Percentiles rank a stretch among this genome's conserved stretches.
Conservation (phyloP, 2,113 vertebrate species). For the Elephantulus edwardii region DNA sequence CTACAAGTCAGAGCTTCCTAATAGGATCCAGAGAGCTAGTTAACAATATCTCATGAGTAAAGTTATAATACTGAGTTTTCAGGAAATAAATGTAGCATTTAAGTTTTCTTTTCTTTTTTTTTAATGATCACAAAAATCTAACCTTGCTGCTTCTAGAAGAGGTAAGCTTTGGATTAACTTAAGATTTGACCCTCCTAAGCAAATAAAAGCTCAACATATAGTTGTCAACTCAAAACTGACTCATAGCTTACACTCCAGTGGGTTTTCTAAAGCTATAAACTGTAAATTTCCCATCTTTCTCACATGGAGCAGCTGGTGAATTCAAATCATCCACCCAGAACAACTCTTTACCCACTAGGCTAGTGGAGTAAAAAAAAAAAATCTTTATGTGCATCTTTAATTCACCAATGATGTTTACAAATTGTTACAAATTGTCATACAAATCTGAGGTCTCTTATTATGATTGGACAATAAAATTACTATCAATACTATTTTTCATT, state of each 20-base stretch:
- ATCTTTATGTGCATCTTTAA: too few relatives aligned
- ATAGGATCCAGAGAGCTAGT: constrained; percentile 12
- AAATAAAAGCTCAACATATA: too few relatives aligned
- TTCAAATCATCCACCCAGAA: too few relatives aligned
- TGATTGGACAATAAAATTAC: neutral
- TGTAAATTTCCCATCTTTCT: too few relatives aligned
- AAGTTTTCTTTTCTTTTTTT: neutral
- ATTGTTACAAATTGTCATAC: neutral
- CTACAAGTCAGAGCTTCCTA: too few relatives aligned
- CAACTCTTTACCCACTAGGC: too few relatives aligned
- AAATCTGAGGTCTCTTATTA: constrained; percentile 46
- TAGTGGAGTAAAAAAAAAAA: too few relatives aligned
- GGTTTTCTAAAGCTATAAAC: too few relatives aligned
- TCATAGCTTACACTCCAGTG: too few relatives aligned
- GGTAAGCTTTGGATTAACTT: constrained; percentile 32
- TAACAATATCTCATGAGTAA: neutral
- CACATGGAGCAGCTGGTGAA: too few relatives aligned
- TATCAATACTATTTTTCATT: constrained; percentile 19
- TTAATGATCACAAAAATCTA: constrained; percentile 15
- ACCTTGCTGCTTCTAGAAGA: constrained; percentile 16
- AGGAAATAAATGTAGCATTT: constrained; percentile 32
- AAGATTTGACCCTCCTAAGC: neutral
- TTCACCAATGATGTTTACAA: neutral
- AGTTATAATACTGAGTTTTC: constrained; percentile 12
- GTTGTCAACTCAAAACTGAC: too few relatives aligned